A percentile compares a stretch with the other conserved stretches of the same genome.
phyloP scores from a whole-genome alignment of 2,113 vertebrate genomes.

The Edolisoma coerulescens region DNA sequence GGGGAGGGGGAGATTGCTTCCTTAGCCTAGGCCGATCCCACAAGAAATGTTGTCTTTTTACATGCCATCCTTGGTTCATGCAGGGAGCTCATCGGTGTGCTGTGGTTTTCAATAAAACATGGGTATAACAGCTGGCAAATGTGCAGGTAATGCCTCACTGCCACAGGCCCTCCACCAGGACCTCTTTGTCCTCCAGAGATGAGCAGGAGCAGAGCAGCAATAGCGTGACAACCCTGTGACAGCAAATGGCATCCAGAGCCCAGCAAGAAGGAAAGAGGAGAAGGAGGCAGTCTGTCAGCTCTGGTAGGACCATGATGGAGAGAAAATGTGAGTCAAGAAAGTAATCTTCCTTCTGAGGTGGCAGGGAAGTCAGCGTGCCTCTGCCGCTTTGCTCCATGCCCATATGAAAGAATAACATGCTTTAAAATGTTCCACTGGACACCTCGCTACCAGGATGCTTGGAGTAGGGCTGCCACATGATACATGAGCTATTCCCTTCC shows the following conservation, averaged over 20 bases:
- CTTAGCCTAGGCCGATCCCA: background rate
- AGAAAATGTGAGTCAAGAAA: background rate
- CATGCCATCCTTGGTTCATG: background rate
- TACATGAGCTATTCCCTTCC: background rate
- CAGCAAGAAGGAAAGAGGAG: background rate
- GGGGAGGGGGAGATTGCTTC: background rate
- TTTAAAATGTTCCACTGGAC: background rate
- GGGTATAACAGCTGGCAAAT: background rate
- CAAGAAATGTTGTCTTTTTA: background rate
- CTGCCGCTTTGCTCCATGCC: background rate
- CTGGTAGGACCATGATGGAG: background rate
- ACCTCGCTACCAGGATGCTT: rapidly evolving
- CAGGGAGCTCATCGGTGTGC: background rate
- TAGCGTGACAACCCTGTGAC: rapidly evolving
- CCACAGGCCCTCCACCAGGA: background rate
- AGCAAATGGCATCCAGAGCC: background rate
- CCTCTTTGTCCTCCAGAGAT: background rate
- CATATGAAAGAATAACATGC: rapidly evolving
- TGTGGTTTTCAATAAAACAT: background rate
- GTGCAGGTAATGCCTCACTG: background rate
- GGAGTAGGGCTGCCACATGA: background rate
- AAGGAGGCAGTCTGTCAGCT: background rate
- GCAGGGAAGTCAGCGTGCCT: background rate
- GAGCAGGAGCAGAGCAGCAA: background rate
- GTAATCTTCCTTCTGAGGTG: background rate